Evolutionary conservation across 2,888 invertebrate species (phyloP), one percentile per base, ranked within the genome.

Genomic region (Rapana venosa): DNA sequence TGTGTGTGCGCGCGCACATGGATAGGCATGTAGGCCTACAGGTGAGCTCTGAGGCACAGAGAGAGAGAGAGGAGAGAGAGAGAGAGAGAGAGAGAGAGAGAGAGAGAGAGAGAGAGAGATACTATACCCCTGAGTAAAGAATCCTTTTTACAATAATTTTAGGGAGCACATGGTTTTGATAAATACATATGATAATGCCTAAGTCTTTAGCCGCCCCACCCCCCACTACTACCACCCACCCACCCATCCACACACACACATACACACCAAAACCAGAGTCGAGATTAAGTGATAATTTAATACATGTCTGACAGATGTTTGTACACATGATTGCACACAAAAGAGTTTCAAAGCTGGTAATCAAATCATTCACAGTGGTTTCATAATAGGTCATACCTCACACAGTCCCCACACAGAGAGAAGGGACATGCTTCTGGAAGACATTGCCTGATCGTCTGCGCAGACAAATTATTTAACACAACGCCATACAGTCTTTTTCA

Each of bases 271-370:
- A 26, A 22, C 81, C 15, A 0, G 8, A 26, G 6, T 26, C 81
- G 26, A 83, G 81, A 83, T 83, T 83, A 83, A 83, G 36, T 47
- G 81, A 83, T 83, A 83, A 36, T 83, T 83, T 83, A 83, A 83
- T 83, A 83, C 81, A 47, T 47, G 26, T 22, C 36, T 83, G 81
- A 83, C 36, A 83, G 47, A 47, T 47, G 32, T 83, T 47, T 83
- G 36, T 83, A 83, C 81, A 83, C 36, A 83, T 47, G 81, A 83
- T 83, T 83, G 81, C 81, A 83, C 81, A 26, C 77, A 79, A 1
- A 77, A 77, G 81, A 66, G 66, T 66, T 83, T 83, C 47, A 15
- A 47, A 36, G 47, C 6, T 83, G 47, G 81, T 83, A 47, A 47
- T 47, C 47, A 47, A 47, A 36, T 83, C 47, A 83, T 36, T 83